Evolutionary conservation across 2,888 invertebrate species (phyloP).

Genomic region (Sinhomidia bicolor): DNA sequence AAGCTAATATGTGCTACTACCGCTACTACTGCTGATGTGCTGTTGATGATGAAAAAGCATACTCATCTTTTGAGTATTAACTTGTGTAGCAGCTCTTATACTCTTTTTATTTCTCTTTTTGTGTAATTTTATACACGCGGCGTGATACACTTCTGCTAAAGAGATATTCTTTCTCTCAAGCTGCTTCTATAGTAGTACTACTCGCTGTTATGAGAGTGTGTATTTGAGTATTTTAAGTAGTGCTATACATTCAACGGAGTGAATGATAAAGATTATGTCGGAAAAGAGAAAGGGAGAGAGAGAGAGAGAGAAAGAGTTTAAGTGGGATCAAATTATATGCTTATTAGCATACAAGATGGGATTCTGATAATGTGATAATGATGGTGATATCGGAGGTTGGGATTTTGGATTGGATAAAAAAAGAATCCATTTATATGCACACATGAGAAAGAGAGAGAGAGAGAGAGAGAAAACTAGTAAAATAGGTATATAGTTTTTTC

Average conservation of each 20-base stretch:
- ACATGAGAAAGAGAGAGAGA: too few species aligned
- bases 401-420: background rate
- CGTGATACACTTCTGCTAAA: background rate
- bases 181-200: background rate
- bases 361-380: constrained; percentile 40
- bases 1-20: too few species aligned
- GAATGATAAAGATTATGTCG: constrained; percentile 3
- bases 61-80: constrained; percentile 38
- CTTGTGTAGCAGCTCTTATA: background rate
- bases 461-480: background rate
- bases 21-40: too few species aligned
- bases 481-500: background rate
- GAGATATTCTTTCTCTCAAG: too few species aligned
- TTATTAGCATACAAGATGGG: constrained; percentile 23
- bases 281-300: background rate
- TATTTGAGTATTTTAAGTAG: too few species aligned
- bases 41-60: background rate
- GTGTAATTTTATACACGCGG: background rate
- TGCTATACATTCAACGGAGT: too few species aligned
- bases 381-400: background rate
- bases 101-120: background rate
- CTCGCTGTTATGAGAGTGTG: background rate
- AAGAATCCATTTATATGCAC: too few species aligned
- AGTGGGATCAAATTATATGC: constrained; percentile 12
- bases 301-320: background rate